Conservation (phyloP, 2,888 invertebrate genomes). For the Heliothis peltigera region DNA sequence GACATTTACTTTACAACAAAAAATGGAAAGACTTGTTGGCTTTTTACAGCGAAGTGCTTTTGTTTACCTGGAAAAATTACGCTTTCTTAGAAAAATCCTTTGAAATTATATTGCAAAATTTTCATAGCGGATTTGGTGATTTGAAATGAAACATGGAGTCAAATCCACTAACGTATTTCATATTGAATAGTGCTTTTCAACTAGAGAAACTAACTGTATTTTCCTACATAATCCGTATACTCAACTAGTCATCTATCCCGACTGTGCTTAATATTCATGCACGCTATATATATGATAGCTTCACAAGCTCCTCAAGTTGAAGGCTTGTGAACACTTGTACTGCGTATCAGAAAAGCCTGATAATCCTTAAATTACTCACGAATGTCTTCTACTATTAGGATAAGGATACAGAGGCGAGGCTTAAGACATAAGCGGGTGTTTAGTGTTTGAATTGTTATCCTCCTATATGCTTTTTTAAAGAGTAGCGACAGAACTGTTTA, state of each 20-base stretch:
- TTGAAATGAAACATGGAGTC: too few relatives aligned
- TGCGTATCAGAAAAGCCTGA: constrained; percentile 6
- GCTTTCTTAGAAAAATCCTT: too few relatives aligned
- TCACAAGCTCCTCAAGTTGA: not conserved
- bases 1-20: constrained; percentile 14
- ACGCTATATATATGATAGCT: not conserved
- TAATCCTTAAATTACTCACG: constrained; percentile 37
- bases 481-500: too few relatives aligned
- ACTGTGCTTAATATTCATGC: not conserved
- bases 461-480: too few relatives aligned
- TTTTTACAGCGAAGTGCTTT: constrained; percentile 14
- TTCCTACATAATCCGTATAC: not conserved
- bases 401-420: constrained; percentile 8
- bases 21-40: constrained; percentile 7
- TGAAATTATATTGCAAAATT: too few relatives aligned
- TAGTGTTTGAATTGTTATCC: not conserved
- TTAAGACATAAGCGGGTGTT: constrained; percentile 11
- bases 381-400: constrained; percentile 32
- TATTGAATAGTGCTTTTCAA: not conserved
- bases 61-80: constrained; percentile 6
- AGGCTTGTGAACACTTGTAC: constrained; percentile 10
- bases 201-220: not conserved
- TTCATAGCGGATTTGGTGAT: too few relatives aligned
- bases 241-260: too few relatives aligned
- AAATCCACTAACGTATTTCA: too few relatives aligned